These are phyloP conservation scores for Jordanella pulchra DNA, from an alignment of 2,797 vertebrate genomes.

Conservation along the genomic window DNA sequence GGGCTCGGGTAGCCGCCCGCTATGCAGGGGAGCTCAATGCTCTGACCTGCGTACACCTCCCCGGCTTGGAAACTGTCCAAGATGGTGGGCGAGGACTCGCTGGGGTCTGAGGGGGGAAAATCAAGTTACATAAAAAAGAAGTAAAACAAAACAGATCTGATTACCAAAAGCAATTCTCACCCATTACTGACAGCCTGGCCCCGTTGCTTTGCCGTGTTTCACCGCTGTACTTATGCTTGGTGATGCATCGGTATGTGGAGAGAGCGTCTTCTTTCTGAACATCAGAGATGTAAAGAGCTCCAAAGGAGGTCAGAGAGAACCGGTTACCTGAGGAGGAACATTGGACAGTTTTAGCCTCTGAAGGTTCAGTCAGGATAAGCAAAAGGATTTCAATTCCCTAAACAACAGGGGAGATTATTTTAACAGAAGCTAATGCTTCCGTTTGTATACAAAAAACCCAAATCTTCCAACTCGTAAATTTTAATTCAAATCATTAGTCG, in stretches of 20 bases:
- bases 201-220: conserved; percentile 98
- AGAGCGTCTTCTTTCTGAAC: conserved; percentile 99
- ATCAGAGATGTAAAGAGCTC: conserved; percentile 97
- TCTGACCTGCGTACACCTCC: conserved; percentile 87
- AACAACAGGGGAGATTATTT: neutral
- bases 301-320: conserved; percentile 93
- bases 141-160: neutral
- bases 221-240: conserved; percentile 97
- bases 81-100: conserved; percentile 92
- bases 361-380: neutral
- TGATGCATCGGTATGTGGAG: conserved; percentile 98
- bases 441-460: too few species aligned
- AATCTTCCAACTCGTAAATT: too few species aligned
- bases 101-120: conserved; percentile 82
- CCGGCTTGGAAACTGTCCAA: conserved; percentile 95
- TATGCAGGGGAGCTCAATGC: conserved; percentile 91
- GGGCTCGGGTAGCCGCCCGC: conserved; percentile 96
- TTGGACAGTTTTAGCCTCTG: neutral
- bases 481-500: too few species aligned
- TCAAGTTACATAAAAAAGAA: neutral
- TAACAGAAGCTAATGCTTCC: neutral
- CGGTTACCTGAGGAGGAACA: conserved; percentile 86
- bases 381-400: neutral
- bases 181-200: conserved; percentile 94
- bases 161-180: conserved; percentile 59